Percentiles rank a stretch among this genome's conserved stretches.
Evolutionary conservation across 64 coral and sea anemone genomes (phyloP).

Genomic region (Actinia equina): DNA sequence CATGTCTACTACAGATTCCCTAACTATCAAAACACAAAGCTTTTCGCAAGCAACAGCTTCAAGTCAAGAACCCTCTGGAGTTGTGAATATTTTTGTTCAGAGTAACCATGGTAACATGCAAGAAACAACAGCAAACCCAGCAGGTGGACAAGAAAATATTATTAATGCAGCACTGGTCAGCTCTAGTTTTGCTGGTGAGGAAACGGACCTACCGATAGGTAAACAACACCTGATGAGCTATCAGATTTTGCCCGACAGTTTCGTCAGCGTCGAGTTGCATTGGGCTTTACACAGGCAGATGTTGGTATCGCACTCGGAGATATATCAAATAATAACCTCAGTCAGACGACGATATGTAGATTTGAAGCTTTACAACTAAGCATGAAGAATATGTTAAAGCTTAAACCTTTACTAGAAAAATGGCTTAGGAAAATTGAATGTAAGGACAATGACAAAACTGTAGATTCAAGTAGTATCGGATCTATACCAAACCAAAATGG

Average conservation of each 20-base stretch:
- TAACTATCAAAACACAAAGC: constrained; percentile 1
- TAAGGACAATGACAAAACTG: constrained; percentile 20
- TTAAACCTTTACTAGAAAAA: constrained; percentile 76
- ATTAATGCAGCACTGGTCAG: constrained; percentile 15
- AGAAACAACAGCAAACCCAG: neutral
- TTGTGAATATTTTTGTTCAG: constrained; percentile 10
- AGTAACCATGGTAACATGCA: neutral
- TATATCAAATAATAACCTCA: constrained; percentile 73
- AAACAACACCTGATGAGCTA: constrained; percentile 55
- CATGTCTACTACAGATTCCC: neutral
- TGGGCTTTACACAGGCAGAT: constrained; percentile 86
- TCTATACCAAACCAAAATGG: constrained; percentile 13
- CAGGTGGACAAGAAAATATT: neutral
- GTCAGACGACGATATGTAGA: constrained; percentile 94
- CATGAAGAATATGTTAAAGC: constrained; percentile 87
- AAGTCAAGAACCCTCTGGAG: neutral
- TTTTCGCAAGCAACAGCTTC: neutral
- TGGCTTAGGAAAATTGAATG: constrained; percentile 64
- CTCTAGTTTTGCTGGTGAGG: constrained; percentile 31
- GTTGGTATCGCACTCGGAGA: constrained; percentile 80
- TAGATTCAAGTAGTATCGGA: constrained; percentile 3
- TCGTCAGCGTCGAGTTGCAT: constrained; percentile 68
- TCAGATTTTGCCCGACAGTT: constrained; percentile 84
- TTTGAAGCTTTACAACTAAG: constrained; percentile 93
- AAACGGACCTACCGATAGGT: neutral